These are phyloP conservation scores for Mactromeris polynyma DNA, from an alignment of 2,888 invertebrate species.

Conservation along the genomic window DNA sequence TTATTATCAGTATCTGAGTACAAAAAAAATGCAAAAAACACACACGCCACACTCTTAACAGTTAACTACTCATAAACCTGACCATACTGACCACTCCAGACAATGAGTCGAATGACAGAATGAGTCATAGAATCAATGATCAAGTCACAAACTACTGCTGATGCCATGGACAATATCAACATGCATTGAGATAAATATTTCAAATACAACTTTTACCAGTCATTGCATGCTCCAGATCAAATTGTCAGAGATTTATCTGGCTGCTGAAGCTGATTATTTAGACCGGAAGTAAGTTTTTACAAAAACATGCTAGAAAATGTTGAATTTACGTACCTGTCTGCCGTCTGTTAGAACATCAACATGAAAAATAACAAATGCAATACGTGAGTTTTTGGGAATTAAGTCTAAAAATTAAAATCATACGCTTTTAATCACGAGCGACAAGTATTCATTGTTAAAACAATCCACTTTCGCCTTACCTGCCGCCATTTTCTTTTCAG, in stretches of 20 bases:
- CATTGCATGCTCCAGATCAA: background rate
- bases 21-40: no score
- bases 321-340: conserved; percentile 32
- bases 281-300: conserved; percentile 32
- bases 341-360: conserved; percentile 19
- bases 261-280: background rate
- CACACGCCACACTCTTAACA: no score
- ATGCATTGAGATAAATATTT: background rate
- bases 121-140: background rate
- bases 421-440: background rate
- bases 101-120: background rate
- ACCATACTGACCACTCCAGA: background rate
- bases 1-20: no score
- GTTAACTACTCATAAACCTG: background rate
- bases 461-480: conserved; percentile 53
- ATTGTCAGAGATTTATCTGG: background rate
- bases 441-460: background rate
- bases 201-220: background rate
- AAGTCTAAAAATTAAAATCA: background rate
- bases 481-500: conserved; percentile 72
- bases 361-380: conserved; percentile 26
- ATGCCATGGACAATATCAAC: background rate
- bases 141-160: background rate
- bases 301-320: conserved; percentile 3
- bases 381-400: background rate